Evolutionary conservation across 2,113 vertebrate genomes (phyloP), one percentile per base, ranked within the genome.

Genomic region (Lepus americanus): DNA sequence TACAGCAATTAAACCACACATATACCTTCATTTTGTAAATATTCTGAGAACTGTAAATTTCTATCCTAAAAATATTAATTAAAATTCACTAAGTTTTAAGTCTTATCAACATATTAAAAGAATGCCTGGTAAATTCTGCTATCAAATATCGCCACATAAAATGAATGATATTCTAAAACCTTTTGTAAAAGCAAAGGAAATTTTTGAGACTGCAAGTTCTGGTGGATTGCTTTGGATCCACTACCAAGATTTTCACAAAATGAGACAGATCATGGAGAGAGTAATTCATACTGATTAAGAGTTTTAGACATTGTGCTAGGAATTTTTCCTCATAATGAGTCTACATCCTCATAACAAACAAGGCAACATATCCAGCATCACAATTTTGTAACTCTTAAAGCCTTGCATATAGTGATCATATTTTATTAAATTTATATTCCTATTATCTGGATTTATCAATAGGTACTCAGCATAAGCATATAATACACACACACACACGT

Each of bases 161-260:
- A 91, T 44, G n/a, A 1, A 79, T 67, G 22, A 81, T 53, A 81
- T 36, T 55, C 33, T 86, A 74, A 72, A 92, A 66, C 0, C 0
- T 81, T 92, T 77, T 39, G 2, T 61, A 89, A 61, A 20, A 90
- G 59, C 44, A 92, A 92, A 55, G 3, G 36, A 6, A 13, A 80
- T 10, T 59, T 90, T 80, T 77, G 53, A 66, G 13, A 83, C 25
- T 78, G 4, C 1, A 81, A 72, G 25, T 86, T 16, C 39, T n/a
- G 51, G 27, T 88, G 23, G 17, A 67, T 49, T 86, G 22, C 39
- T 76, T 87, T 66, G 69, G 67, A 63, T 96, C 13, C 29, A 82
- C 36, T 91, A 81, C 19, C 49, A 73, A 84, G 10, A 61, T 19
- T 79, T 87, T 87, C 59, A 66, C 25, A 94, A 92, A 95, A 59